Base-by-base conservation (phyloP, 2,888 invertebrate genomes). In the Chymomyza procnemis region DNA sequence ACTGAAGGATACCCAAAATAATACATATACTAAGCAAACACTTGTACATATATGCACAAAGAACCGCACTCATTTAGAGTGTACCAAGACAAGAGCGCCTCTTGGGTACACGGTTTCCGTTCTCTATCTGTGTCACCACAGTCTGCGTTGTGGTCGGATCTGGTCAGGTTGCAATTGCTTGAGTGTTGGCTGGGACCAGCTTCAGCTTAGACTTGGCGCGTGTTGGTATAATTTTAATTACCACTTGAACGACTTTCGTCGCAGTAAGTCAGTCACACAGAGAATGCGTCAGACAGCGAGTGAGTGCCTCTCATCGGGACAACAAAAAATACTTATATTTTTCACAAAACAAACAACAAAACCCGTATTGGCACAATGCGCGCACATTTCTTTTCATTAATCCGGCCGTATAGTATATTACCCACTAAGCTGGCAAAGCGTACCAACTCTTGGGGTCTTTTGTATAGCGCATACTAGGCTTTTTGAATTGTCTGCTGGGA, bases 181-280 rank as follows among this genome's bases (percentile, higher is more conserved):
- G 26, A 8, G 26, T 26, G 22, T 26, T 16, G 54, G 54, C 19
- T 18, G 18, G n/a, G 52, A 26, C 6, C 26, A 6, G 26, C 26
- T 26, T 26, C 6, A 8, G 26, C 26, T 26, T 26, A 41, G 34
- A 41, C 34, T 19, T 2, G 1, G 54, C 54, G 71, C 61, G 60
- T 69, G 69, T 76, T 68, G 73, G 68, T 76, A 76, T 87, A 85
- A 85, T 87, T 85, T 84, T 88, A 88, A 87, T 87, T 88, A 88
- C 82, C 85, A 76, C 86, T 88, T 65, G 70, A 66, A 73, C 59
- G 69, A 62, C 71, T 71, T 71, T 63, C 63, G 71, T 63, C 63
- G 71, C 70, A 69, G 68, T 67, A 67, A 72, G 69, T 66, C 69
- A 72, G 69, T 66, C 69, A 67, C 59, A 64, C 56, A 48, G 62